Evolutionary conservation across 2,797 vertebrate species (phyloP).

Genomic region (Manis javanica): DNA sequence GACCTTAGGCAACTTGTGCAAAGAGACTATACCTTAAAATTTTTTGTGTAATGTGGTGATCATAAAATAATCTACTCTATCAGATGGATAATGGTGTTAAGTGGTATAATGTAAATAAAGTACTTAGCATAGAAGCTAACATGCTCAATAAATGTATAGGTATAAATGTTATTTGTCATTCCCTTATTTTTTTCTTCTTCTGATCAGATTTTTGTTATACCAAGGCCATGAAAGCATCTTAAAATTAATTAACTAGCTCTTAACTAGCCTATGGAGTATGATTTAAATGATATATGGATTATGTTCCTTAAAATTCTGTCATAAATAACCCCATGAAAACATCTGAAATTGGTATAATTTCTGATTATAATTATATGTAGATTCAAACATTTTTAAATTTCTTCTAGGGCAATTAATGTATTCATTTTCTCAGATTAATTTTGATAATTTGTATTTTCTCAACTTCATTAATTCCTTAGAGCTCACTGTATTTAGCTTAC

Average conservation of each 20-base stretch:
- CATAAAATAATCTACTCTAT: neutral
- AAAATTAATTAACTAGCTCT: conserved; percentile 1
- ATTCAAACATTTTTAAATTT: conserved; percentile 45
- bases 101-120: neutral
- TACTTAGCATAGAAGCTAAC: neutral
- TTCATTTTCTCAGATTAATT: conserved; percentile 27
- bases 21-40: neutral
- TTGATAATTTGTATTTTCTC: conserved; percentile 19
- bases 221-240: neutral
- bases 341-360: conserved; percentile 30
- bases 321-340: neutral
- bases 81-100: neutral
- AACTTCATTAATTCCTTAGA: conserved; percentile 4
- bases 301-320: conserved; percentile 10
- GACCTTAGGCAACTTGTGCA: neutral
- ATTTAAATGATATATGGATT: neutral
- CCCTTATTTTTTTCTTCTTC: neutral
- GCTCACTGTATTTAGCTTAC: neutral
- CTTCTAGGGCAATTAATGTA: neutral
- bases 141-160: neutral
- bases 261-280: neutral
- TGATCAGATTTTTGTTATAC: neutral
- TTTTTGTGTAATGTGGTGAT: neutral
- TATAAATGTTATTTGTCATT: neutral
- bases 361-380: conserved; percentile 39